phyloP scores from a whole-genome alignment of 2,888 invertebrate genomes.

The Pardosa pseudoannulata region DNA sequence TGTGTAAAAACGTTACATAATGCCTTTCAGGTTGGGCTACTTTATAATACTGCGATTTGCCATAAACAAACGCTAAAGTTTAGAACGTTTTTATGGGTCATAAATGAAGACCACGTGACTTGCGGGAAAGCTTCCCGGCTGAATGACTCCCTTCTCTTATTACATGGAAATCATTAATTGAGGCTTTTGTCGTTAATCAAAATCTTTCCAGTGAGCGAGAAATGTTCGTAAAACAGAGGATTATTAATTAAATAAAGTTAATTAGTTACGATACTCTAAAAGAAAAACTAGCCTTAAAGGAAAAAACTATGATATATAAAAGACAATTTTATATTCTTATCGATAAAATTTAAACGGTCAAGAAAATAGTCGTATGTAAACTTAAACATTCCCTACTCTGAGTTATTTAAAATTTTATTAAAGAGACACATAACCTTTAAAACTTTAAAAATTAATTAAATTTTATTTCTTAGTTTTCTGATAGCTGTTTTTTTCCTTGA shows the following conservation, averaged over 20 bases:
- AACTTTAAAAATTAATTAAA: too few relatives aligned
- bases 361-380: too few relatives aligned
- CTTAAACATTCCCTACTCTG: too few relatives aligned
- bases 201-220: neutral
- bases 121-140: neutral
- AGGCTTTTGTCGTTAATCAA: neutral
- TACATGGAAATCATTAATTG: neutral
- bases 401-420: too few relatives aligned
- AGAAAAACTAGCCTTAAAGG: too few relatives aligned
- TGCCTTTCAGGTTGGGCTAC: neutral
- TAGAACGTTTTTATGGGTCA: neutral
- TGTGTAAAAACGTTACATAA: neutral
- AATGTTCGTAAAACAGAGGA: neutral
- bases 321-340: too few relatives aligned
- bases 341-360: too few relatives aligned
- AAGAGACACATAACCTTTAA: too few relatives aligned
- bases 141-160: neutral
- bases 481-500: too few relatives aligned
- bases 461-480: too few relatives aligned
- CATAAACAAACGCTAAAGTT: slow-evolving; percentile 2
- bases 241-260: neutral
- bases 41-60: neutral
- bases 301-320: too few relatives aligned
- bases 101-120: neutral
- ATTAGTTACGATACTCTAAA: too few relatives aligned